Base-by-base conservation (phyloP, 2,888 invertebrate species). In the Bugulina stolonifera region DNA sequence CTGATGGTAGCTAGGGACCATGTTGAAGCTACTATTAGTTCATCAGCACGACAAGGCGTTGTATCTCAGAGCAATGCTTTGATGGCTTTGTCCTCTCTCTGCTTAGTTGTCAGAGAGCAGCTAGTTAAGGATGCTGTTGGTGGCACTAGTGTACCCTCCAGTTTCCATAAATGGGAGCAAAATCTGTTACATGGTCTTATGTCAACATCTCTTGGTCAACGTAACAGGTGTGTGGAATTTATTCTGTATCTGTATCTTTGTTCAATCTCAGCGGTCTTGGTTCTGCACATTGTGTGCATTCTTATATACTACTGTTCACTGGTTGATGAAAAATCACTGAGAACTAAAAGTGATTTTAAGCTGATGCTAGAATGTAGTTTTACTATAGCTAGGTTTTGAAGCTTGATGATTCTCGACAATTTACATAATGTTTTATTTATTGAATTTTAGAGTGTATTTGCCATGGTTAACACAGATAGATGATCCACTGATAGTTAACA, bases 1-100 rank as follows among this genome's bases (percentile, higher is more conserved):
- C 2, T 64, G 10, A 10, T 27, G 27, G 14, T 22, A n/a, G 27
- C 64, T 27, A 64, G n/a, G 32, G 64, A 64, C 14, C 64, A 64
- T 2, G 32, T 64, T 2, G 64, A 64, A 1, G 5, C 32, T 2
- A 32, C 32, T 3, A 64, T 64, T 5, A 29, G 64, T n/a, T 14
- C 64, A n/a, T 25, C 64, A 29, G 64, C 64, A 14, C 25, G n/a
- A n/a, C 64, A 64, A 5, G 64, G 32, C 32, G 34, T 81, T 0
- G 76, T 78, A 10, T 76, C 77, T 25, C 82, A 82, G 74, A 78
- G 78, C 35, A 82, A 82, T 74, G 76, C 78, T 34, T 74, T 82
- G 3, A 74, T 79, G n/a, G 80, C 82, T 1, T 75, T 82, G 69
- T 76, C 79, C 23, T 79, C 79, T 2, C 75, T 82, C 43, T 78